Conservation (phyloP, 92 coral and sea anemone species). For the Phenganax stokvisi region DNA sequence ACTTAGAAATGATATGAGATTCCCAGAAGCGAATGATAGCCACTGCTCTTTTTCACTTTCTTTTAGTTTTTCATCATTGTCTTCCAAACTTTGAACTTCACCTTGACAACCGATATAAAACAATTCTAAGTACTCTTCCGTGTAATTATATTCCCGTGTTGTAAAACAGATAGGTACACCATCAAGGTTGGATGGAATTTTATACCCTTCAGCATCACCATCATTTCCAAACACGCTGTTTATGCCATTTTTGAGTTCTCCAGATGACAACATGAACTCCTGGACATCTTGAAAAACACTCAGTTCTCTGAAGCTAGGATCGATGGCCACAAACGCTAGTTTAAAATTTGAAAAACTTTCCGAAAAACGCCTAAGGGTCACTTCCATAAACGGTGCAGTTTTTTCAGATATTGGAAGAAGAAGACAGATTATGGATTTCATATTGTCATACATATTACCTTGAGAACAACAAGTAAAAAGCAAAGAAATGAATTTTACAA, state of each 20-base stretch:
- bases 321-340: conserved; percentile 48
- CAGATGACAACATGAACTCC: conserved; percentile 46
- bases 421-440: conserved; percentile 68
- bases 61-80: conserved; percentile 46
- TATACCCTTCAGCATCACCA: conserved; percentile 37
- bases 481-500: conserved; percentile 56
- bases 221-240: conserved; percentile 38
- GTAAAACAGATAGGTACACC: conserved; percentile 46
- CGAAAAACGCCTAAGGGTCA: conserved; percentile 55
- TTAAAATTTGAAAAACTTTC: conserved; percentile 67
- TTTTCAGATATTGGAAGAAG: conserved; percentile 57
- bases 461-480: conserved; percentile 72
- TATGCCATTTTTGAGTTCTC: conserved; percentile 55
- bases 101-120: conserved; percentile 68
- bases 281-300: conserved; percentile 27
- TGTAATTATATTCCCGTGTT: conserved; percentile 55
- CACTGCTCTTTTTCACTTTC: conserved; percentile 58
- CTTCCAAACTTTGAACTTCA: conserved; percentile 25
- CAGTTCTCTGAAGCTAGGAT: conserved; percentile 28
- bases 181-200: conserved; percentile 71
- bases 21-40: conserved; percentile 66
- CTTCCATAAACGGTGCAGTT: conserved; percentile 51
- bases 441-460: conserved; percentile 75
- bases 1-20: conserved; percentile 64
- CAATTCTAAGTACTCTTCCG: conserved; percentile 59